phyloP scores from a whole-genome alignment of 1,140 invertebrate species.

The Lepidostoma basale region DNA sequence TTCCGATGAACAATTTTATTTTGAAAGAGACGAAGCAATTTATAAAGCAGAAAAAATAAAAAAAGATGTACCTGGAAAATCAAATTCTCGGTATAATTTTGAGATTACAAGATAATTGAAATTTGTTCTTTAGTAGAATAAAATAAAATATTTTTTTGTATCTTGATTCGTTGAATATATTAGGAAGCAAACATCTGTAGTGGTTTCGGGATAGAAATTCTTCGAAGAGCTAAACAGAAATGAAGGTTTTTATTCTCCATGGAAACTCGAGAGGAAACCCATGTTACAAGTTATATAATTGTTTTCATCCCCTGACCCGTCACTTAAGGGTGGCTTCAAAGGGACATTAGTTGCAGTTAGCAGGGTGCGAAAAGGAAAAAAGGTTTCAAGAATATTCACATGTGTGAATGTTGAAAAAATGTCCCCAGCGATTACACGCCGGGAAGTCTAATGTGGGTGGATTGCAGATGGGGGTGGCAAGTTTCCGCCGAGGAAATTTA shows the following conservation, averaged over 20 bases:
- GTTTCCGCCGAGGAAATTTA: no score
- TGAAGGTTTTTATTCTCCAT: neutral
- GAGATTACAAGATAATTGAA: no score
- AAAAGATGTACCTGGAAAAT: no score
- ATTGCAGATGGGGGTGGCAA: no score
- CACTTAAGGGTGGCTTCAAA: neutral
- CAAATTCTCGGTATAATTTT: no score
- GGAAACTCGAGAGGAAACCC: conserved; percentile 9
- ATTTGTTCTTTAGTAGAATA: no score
- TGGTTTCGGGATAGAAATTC: neutral
- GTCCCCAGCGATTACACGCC: no score
- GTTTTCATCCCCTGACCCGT: conserved; percentile 19
- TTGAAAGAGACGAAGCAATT: no score
- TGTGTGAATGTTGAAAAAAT: conserved; percentile 1
- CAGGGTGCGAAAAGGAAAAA: neutral
- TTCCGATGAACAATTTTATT: no score
- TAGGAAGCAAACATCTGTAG: neutral
- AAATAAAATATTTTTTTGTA: no score
- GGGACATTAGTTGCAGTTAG: conserved; percentile 7
- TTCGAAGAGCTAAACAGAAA: neutral
- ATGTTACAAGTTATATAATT: conserved; percentile 25
- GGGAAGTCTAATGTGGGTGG: no score
- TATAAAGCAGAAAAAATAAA: no score
- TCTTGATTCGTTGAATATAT: neutral
- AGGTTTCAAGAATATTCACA: conserved; percentile 14